These are phyloP conservation scores for Drosophila meridiana DNA, from an alignment of 2,888 invertebrate species.

Conservation along the genomic window DNA sequence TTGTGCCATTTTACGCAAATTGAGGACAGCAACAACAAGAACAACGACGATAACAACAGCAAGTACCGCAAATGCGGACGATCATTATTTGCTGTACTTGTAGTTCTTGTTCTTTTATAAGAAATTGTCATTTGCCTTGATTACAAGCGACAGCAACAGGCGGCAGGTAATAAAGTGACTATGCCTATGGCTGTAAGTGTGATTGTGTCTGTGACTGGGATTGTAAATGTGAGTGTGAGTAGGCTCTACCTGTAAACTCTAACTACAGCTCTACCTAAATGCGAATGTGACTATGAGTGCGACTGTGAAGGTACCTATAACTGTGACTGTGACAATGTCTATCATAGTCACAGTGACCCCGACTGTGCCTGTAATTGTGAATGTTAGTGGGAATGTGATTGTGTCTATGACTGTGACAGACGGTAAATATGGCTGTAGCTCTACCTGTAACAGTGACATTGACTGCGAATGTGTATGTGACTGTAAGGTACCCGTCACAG, in stretches of 20 bases:
- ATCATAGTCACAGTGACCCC: not conserved
- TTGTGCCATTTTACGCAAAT: slow-evolving; percentile 78
- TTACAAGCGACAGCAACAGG: slow-evolving; percentile 17
- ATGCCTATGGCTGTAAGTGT: slow-evolving; percentile 3
- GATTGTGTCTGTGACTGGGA: not conserved
- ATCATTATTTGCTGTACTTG: slow-evolving; percentile 19
- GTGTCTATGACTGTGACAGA: not conserved
- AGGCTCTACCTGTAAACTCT: not conserved
- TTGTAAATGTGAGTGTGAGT: not conserved
- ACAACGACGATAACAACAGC: slow-evolving; percentile 29
- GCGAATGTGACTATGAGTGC: slow-evolving; percentile 6
- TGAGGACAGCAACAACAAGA: slow-evolving; percentile 65
- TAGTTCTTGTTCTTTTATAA: slow-evolving; percentile 61
- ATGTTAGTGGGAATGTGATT: not conserved
- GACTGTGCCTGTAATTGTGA: not conserved
- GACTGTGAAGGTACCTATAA: not conserved
- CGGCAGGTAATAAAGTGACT: slow-evolving; percentile 4
- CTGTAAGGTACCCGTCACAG: not conserved
- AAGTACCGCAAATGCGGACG: slow-evolving; percentile 60
- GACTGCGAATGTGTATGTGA: too few species aligned
- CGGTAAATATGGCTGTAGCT: not conserved
- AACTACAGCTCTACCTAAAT: not conserved
- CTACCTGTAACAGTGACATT: not conserved
- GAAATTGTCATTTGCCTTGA: slow-evolving; percentile 67
- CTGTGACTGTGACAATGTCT: not conserved